Evolutionary conservation across 1,140 invertebrate genomes (phyloP).

Genomic region (Eufriesea mexicana): DNA sequence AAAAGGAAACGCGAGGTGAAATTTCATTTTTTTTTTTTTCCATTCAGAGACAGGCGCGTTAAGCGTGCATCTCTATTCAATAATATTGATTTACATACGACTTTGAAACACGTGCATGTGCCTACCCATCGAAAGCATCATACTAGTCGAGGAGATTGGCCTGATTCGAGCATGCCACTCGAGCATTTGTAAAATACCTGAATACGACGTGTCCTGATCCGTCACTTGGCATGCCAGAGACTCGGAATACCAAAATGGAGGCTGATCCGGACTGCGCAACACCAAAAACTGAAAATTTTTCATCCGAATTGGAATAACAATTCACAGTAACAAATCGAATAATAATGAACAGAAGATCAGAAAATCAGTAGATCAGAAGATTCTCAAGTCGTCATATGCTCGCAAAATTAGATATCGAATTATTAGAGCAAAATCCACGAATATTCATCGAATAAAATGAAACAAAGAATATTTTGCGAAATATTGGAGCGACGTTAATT

Average conservation of each 20-base stretch:
- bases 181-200: constrained; percentile 25
- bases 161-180: constrained; percentile 38
- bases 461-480: too few species aligned
- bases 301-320: neutral
- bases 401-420: too few species aligned
- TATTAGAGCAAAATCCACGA: too few species aligned
- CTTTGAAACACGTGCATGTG: neutral
- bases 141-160: constrained; percentile 33
- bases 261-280: neutral
- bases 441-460: neutral
- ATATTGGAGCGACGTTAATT: neutral
- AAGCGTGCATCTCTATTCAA: neutral
- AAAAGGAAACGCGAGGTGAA: neutral
- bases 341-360: too few species aligned
- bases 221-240: neutral
- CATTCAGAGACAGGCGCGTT: neutral
- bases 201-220: constrained; percentile 33
- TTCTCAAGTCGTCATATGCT: too few species aligned
- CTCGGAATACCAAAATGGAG: constrained; percentile 16
- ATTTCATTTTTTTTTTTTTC: neutral
- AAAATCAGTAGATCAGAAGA: too few species aligned
- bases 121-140: neutral
- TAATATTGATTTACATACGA: constrained; percentile 28
- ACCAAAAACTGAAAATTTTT: neutral
- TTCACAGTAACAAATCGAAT: too few species aligned